Evolutionary conservation across 2,113 vertebrate species (phyloP).

Genomic region (Anolis carolinensis): DNA sequence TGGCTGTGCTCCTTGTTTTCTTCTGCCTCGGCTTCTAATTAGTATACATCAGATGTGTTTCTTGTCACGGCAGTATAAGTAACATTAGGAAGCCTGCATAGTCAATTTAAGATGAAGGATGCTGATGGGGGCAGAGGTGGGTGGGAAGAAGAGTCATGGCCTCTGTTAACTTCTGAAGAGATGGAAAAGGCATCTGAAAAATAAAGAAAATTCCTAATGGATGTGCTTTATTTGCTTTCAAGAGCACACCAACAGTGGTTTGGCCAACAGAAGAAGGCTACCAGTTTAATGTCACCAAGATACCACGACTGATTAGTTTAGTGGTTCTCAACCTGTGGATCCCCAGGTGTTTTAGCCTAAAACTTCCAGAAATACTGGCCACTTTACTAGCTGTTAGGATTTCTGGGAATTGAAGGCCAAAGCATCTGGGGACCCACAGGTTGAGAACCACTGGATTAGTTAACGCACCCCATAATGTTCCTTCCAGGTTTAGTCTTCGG

Average conservation of each 20-base stretch:
- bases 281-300: background rate
- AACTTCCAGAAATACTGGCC: too few relatives aligned
- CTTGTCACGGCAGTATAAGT: background rate
- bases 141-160: background rate
- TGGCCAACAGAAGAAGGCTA: background rate
- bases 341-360: too few relatives aligned
- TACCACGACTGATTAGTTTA: background rate
- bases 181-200: background rate
- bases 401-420: too few relatives aligned
- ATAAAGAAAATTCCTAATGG: background rate
- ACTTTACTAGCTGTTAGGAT: too few relatives aligned
- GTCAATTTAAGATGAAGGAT: background rate
- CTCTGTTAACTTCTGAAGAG: constrained; percentile 1
- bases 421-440: too few relatives aligned
- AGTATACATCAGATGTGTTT: background rate
- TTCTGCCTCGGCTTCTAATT: background rate
- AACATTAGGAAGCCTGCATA: background rate
- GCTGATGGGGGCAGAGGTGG: background rate
- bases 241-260: background rate
- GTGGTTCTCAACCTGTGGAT: too few relatives aligned
- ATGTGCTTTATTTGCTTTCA: background rate
- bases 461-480: background rate
- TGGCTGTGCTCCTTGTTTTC: constrained; percentile 3
- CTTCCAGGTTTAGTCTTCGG: too few relatives aligned
- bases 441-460: too few relatives aligned